phyloP scores from a whole-genome alignment of 2,888 invertebrate species.

The Eudasyphora cyanicolor region DNA sequence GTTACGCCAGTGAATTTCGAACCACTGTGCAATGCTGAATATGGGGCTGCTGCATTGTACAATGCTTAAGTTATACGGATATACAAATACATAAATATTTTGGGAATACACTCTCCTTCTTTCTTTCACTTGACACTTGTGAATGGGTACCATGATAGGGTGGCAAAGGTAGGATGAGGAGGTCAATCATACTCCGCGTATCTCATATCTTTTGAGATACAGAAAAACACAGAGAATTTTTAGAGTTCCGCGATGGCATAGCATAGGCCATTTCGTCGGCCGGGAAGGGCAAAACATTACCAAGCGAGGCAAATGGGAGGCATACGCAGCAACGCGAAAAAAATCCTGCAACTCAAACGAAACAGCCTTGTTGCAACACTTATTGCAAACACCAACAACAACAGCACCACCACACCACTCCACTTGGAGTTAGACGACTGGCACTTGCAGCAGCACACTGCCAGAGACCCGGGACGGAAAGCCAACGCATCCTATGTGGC shows the following conservation, averaged over 20 bases:
- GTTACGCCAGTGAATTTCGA: too few species aligned
- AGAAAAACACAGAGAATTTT: conserved; percentile 13
- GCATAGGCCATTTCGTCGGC: conserved; percentile 4
- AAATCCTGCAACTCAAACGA: too few species aligned
- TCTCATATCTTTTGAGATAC: conserved; percentile 43
- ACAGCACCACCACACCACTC: conserved; percentile 9
- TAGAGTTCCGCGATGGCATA: not conserved
- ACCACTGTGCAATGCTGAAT: not conserved
- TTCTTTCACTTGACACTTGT: conserved; percentile 59
- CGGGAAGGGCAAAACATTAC: not conserved
- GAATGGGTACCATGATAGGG: conserved; percentile 11
- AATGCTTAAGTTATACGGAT: not conserved
- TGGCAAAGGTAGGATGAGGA: too few species aligned
- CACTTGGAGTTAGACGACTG: too few species aligned
- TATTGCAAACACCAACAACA: not conserved
- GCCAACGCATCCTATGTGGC: too few species aligned
- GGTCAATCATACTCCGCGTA: not conserved
- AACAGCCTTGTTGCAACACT: not conserved
- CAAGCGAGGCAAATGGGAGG: conserved; percentile 40
- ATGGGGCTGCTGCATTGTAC: not conserved
- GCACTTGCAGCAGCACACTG: conserved; percentile 31
- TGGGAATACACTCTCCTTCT: conserved; percentile 28
- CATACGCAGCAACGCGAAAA: conserved; percentile 12
- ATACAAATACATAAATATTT: too few species aligned
- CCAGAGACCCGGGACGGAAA: too few species aligned